phyloP scores from a whole-genome alignment of 2,113 vertebrate species.

The Oceanodroma tethys region DNA sequence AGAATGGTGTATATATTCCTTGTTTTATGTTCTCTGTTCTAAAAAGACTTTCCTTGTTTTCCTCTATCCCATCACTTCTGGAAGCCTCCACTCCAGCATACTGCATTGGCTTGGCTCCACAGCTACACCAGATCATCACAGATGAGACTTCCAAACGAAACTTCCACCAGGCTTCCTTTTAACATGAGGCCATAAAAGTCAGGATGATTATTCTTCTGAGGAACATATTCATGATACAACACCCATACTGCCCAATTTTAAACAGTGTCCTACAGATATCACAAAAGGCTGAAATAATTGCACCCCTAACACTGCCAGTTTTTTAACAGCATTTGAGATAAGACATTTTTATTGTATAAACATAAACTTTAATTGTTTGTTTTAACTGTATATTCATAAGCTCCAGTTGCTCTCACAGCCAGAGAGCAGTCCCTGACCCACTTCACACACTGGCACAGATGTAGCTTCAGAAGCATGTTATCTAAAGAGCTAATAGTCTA shows the following conservation, averaged over 20 bases:
- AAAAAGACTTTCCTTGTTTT: not conserved
- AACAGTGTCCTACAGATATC: not conserved
- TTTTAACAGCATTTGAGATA: not conserved
- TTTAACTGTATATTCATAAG: not conserved
- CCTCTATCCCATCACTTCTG: not conserved
- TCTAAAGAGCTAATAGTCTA: not conserved
- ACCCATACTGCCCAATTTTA: not conserved
- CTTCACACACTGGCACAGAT: not conserved
- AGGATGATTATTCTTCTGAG: not conserved
- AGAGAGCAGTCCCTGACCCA: not conserved
- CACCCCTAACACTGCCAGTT: rapidly evolving
- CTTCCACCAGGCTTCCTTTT: not conserved
- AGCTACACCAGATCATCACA: not conserved
- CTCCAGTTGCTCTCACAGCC: not conserved
- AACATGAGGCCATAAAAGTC: not conserved
- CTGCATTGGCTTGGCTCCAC: not conserved
- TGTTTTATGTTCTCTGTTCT: not conserved
- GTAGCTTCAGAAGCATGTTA: not conserved
- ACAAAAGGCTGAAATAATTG: not conserved
- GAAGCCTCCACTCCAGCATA: not conserved
- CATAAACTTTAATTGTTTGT: not conserved
- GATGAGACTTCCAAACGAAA: not conserved
- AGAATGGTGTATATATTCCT: not conserved
- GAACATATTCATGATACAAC: not conserved
- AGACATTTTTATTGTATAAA: not conserved